Conservation (phyloP, 1,140 invertebrate species). For the Caenorhabditis tropicalis region DNA sequence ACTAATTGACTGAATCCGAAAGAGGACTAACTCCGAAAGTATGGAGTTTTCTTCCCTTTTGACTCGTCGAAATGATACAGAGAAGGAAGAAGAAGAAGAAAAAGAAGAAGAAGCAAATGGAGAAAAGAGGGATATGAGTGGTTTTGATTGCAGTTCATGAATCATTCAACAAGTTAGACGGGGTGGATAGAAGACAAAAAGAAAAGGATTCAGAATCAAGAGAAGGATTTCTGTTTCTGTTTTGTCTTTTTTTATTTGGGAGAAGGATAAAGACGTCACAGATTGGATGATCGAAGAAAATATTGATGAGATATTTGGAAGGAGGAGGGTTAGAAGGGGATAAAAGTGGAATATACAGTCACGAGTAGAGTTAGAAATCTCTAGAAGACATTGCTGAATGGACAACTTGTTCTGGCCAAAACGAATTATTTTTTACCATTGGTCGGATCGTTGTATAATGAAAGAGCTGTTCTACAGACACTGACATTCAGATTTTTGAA, state of each 20-base stretch:
- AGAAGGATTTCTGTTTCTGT: background rate
- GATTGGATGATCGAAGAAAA: background rate
- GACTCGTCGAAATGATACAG: too few species aligned
- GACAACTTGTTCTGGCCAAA: too few species aligned
- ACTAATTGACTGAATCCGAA: background rate
- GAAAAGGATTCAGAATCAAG: background rate
- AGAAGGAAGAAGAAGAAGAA: too few species aligned
- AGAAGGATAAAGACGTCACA: background rate
- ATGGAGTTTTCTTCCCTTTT: background rate
- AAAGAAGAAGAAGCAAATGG: background rate
- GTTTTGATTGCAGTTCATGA: constrained; percentile 42
- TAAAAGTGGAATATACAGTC: too few species aligned
- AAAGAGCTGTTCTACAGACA: too few species aligned
- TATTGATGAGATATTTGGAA: background rate
- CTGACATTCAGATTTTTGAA: background rate
- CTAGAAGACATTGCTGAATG: too few species aligned
- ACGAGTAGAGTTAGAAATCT: too few species aligned
- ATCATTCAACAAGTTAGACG: constrained; percentile 12
- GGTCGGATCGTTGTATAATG: too few species aligned
- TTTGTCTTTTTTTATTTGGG: background rate
- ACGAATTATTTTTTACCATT: too few species aligned
- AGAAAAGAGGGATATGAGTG: constrained; percentile 30
- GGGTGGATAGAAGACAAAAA: background rate
- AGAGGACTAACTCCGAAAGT: background rate
- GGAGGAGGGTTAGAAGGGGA: background rate